Conservation (phyloP, 2,888 invertebrate genomes). For the Agrilus mali region DNA sequence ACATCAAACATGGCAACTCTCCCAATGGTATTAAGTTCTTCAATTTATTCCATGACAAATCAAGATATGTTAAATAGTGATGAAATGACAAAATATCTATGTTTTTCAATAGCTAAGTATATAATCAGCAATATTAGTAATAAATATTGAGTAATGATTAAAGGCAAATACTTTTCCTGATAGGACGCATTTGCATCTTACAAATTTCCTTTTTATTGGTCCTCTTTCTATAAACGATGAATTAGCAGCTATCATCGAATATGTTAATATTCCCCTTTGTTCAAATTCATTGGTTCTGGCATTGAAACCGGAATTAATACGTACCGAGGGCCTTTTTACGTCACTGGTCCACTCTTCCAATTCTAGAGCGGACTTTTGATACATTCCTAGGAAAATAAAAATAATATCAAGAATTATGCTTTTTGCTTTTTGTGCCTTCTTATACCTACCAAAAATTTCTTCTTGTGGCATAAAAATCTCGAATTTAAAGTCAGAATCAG, state of each 20-base stretch:
- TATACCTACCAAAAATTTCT: too few species aligned
- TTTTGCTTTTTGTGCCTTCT: too few species aligned
- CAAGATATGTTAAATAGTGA: conserved; percentile 46
- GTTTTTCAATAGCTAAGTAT: conserved; percentile 30
- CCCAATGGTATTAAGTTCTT: conserved; percentile 39
- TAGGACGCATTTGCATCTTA: conserved; percentile 43
- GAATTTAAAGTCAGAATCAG: too few species aligned
- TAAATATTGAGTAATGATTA: background rate
- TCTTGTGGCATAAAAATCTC: too few species aligned
- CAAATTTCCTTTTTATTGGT: conserved; percentile 41
- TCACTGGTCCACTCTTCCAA: too few species aligned
- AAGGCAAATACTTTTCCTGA: conserved; percentile 18
- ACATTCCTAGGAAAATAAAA: too few species aligned
- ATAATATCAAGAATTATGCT: too few species aligned
- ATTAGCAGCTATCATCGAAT: conserved; percentile 39
- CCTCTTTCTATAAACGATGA: conserved; percentile 41
- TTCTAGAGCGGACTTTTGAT: too few species aligned
- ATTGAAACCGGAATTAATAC: too few species aligned
- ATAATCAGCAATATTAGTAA: background rate
- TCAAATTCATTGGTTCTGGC: conserved; percentile 17
- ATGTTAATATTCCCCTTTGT: conserved; percentile 36
- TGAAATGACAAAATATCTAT: conserved; percentile 41
- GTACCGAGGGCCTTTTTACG: too few species aligned
- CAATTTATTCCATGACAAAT: conserved; percentile 44
- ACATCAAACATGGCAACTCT: conserved; percentile 42